Base-by-base conservation (phyloP, 2,888 invertebrate species). In the Villa cingulata region DNA sequence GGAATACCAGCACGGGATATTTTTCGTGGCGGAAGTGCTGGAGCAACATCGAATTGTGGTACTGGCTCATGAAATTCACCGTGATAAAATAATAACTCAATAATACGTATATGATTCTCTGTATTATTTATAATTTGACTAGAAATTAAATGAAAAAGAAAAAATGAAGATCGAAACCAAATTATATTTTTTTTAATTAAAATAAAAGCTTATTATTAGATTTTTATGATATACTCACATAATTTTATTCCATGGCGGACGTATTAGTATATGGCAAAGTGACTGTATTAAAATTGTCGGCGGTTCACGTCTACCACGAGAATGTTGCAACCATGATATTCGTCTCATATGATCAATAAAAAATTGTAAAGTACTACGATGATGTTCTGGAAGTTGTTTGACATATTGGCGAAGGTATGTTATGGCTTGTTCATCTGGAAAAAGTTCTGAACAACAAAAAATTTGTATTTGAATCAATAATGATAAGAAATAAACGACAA, bases 201-300 rank as follows among this genome's bases (percentile, higher is more conserved):
- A 19, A 48, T n/a, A n/a, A n/a, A n/a, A n/a, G n/a, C n/a, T n/a
- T n/a, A n/a, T n/a, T n/a, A n/a, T n/a, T n/a, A n/a, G n/a, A n/a
- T n/a, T n/a, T n/a, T n/a, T n/a, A 38, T 12, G 18, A 9, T 38
- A 14, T 16, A 71, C 77, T 75, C 72, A 83, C 82, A 82, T 77
- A 54, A 84, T 83, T 58, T 78, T 72, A 61, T 83, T 81, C 84
- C 83, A 85, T 7, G 82, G 81, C 18, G 85, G 85, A 51, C 84
- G 71, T 39, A 85, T 69, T 44, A 86, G 72, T 56, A 84, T 78
- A 61, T 83, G 80, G 65, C 81, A 81, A 58, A 84, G 75, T 41
- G 79, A 80, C 68, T 83, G 82, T 43, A 82, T 72, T 45, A 85
- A 74, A 51, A 77, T 72, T 17, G 77, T 77, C 7, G 81, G 81